A percentile compares a stretch with the other conserved stretches of the same genome.
Conservation (phyloP, 1,140 invertebrate genomes). For the Melanaphis sacchari region DNA sequence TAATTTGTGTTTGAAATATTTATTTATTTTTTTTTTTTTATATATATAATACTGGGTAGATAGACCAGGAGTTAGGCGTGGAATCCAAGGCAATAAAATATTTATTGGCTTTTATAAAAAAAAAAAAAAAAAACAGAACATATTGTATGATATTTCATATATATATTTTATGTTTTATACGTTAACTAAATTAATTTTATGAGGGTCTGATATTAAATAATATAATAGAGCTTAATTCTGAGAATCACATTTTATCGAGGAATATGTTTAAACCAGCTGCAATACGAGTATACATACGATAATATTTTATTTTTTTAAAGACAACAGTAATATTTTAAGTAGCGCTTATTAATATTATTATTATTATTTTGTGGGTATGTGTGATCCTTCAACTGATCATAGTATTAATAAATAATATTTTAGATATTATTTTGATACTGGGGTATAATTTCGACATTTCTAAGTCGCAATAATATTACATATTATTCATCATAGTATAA, state of each 20-base stretch:
- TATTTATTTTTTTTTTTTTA: too few relatives aligned
- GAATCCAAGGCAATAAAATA: neutral
- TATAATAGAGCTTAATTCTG: neutral
- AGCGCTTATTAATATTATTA: neutral
- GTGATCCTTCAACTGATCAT: neutral
- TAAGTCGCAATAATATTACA: neutral
- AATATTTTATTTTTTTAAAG: neutral
- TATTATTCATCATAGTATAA: neutral
- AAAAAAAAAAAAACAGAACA: neutral
- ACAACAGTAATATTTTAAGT: neutral
- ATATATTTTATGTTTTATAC: neutral
- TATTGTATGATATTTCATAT: neutral
- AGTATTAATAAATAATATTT: neutral
- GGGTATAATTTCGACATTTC: neutral
- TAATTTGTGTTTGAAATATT: neutral
- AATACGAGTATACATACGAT: neutral
- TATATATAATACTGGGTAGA: neutral
- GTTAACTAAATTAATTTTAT: constrained; percentile 7
- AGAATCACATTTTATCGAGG: neutral
- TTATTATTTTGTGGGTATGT: neutral
- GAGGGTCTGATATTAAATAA: neutral
- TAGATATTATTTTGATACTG: neutral
- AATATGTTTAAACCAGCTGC: neutral
- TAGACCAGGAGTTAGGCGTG: neutral
- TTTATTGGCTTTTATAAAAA: neutral